phyloP scores from a whole-genome alignment of 2,888 invertebrate species.

The Pocota personata region DNA sequence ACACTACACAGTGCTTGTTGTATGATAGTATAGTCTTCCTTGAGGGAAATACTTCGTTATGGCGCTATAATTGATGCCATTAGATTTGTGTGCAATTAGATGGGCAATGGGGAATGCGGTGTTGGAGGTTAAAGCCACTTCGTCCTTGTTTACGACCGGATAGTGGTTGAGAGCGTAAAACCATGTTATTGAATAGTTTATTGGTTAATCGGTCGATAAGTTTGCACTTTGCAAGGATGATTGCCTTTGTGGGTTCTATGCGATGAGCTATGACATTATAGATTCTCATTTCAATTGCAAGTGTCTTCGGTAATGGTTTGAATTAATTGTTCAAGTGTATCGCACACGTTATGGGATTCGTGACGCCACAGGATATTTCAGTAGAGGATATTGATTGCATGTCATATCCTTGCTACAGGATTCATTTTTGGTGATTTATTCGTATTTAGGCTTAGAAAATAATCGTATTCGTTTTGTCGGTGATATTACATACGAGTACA shows the following conservation, averaged over 20 bases:
- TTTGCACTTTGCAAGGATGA: slow-evolving; percentile 56
- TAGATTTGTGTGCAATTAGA: slow-evolving; percentile 58
- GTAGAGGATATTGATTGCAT: neutral
- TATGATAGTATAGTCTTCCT: slow-evolving; percentile 22
- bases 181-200: slow-evolving; percentile 72
- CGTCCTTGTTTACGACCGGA: slow-evolving; percentile 63
- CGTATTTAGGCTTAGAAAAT: too few relatives aligned
- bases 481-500: too few relatives aligned
- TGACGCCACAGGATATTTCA: neutral
- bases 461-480: too few relatives aligned
- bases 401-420: neutral
- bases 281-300: slow-evolving; percentile 43
- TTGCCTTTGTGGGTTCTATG: slow-evolving; percentile 36
- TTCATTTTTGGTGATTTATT: neutral
- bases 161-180: slow-evolving; percentile 55
- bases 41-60: slow-evolving; percentile 46
- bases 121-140: slow-evolving; percentile 42
- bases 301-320: slow-evolving; percentile 44
- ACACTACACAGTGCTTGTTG: slow-evolving; percentile 5
- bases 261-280: slow-evolving; percentile 38
- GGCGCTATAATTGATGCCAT: slow-evolving; percentile 67
- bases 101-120: slow-evolving; percentile 31
- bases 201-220: slow-evolving; percentile 71
- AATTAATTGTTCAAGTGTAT: slow-evolving; percentile 12
- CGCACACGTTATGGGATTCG: neutral